Evolutionary conservation across 2,888 invertebrate genomes (phyloP).

Genomic region (Cosmia trapezina): DNA sequence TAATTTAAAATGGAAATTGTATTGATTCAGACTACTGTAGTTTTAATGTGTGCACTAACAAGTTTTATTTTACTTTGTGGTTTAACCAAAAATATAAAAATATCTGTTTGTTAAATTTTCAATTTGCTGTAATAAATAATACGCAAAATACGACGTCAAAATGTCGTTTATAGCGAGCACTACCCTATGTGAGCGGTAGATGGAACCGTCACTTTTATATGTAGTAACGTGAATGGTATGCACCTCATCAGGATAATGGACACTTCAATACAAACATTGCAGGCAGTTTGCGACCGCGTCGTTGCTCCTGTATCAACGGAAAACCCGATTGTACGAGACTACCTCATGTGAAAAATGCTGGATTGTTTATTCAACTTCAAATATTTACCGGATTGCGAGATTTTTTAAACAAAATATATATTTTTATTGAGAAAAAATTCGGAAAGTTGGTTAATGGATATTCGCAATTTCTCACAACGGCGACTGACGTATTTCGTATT

Average conservation of each 20-base stretch:
- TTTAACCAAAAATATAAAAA: background rate
- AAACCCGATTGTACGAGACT: slow-evolving; percentile 60
- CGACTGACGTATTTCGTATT: slow-evolving; percentile 30
- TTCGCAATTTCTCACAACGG: slow-evolving; percentile 49
- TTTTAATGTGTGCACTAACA: slow-evolving; percentile 16
- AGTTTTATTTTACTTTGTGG: slow-evolving; percentile 15
- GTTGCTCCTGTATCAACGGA: slow-evolving; percentile 62
- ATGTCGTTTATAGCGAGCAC: slow-evolving; percentile 27
- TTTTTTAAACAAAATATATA: slow-evolving; percentile 34
- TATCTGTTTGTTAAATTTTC: background rate
- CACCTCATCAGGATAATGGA: slow-evolving; percentile 84
- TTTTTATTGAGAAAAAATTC: slow-evolving; percentile 36
- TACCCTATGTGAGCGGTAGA: slow-evolving; percentile 43
- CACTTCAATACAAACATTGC: slow-evolving; percentile 77
- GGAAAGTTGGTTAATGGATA: slow-evolving; percentile 47
- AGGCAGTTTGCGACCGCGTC: slow-evolving; percentile 72
- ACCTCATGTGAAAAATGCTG: slow-evolving; percentile 52
- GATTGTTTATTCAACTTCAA: slow-evolving; percentile 56
- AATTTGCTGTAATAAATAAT: background rate
- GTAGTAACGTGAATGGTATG: slow-evolving; percentile 70
- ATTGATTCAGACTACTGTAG: slow-evolving; percentile 29
- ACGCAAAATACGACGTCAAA: slow-evolving; percentile 34
- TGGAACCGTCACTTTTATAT: slow-evolving; percentile 65
- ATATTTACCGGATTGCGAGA: slow-evolving; percentile 43
- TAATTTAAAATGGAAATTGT: slow-evolving; percentile 47